Conservation (phyloP, 2,888 invertebrate species). For the Aleiodes alternator region DNA sequence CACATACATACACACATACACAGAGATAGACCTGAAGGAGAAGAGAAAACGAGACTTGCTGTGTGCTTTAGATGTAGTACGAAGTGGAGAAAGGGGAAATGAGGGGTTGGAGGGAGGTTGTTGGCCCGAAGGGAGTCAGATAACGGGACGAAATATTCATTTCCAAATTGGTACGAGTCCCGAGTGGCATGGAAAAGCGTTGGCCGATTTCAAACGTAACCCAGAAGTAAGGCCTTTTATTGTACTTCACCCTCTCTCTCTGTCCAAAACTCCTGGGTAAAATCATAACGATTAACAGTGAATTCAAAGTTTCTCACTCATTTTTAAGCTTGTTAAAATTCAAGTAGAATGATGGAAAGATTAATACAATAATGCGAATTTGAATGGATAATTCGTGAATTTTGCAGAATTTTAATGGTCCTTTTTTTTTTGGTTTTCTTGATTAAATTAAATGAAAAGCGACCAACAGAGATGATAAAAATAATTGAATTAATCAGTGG, state of each 20-base stretch:
- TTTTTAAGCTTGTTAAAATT: background rate
- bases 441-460: constrained; percentile 8
- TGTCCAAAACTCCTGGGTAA: background rate
- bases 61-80: constrained; percentile 37
- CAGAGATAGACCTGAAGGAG: constrained; percentile 1
- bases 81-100: constrained; percentile 8
- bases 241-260: constrained; percentile 21
- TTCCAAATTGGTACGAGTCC: constrained; percentile 54
- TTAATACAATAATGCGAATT: constrained; percentile 7
- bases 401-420: background rate
- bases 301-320: background rate
- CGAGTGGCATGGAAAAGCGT: constrained; percentile 44
- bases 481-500: constrained; percentile 48
- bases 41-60: constrained; percentile 16
- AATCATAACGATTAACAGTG: constrained; percentile 21
- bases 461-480: constrained; percentile 37
- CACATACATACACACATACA: too few species aligned
- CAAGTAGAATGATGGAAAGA: background rate
- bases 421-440: background rate
- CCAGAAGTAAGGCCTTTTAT: constrained; percentile 19
- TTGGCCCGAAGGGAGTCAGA: constrained; percentile 46
- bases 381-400: background rate
- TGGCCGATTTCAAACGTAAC: constrained; percentile 37
- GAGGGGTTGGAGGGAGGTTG: constrained; percentile 29
- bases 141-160: constrained; percentile 52